Conservation (phyloP, 2,113 vertebrate genomes). For the Orthochromis malagaraziensis region DNA sequence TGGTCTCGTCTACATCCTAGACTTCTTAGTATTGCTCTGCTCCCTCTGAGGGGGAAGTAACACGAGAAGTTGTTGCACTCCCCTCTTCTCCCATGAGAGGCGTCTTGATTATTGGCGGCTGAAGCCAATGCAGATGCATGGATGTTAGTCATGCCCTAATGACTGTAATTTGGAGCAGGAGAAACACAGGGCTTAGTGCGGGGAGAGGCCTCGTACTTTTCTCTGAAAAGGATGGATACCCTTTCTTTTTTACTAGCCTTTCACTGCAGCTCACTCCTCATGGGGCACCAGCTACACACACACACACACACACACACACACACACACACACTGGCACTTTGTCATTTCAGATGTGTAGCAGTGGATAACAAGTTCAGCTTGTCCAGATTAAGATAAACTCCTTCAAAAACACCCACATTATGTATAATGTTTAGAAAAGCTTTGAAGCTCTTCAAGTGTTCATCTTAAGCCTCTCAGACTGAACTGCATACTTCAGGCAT, state of each 20-base stretch:
- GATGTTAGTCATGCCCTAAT: slow-evolving; percentile 57
- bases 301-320: neutral
- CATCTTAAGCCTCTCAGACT: neutral
- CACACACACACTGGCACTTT: neutral
- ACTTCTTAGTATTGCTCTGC: neutral
- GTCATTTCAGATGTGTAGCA: neutral
- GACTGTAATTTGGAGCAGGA: slow-evolving; percentile 61
- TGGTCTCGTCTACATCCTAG: slow-evolving; percentile 31
- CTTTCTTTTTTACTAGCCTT: slow-evolving; percentile 37
- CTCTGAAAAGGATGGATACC: slow-evolving; percentile 19
- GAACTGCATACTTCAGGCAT: neutral
- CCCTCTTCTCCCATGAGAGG: neutral
- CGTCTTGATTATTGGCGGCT: slow-evolving; percentile 31
- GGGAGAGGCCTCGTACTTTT: slow-evolving; percentile 28
- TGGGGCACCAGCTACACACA: neutral
- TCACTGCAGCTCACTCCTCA: slow-evolving; percentile 19
- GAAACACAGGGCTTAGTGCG: slow-evolving; percentile 32
- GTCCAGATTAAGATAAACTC: neutral
- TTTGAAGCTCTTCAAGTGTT: neutral
- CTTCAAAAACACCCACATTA: neutral
- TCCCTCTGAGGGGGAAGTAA: slow-evolving; percentile 23
- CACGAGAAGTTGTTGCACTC: neutral
- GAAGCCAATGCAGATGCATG: slow-evolving; percentile 10
- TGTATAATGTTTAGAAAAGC: neutral
- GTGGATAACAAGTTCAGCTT: neutral